phyloP scores from a whole-genome alignment of 92 coral and sea anemone genomes.

The Parazoanthus darwini region DNA sequence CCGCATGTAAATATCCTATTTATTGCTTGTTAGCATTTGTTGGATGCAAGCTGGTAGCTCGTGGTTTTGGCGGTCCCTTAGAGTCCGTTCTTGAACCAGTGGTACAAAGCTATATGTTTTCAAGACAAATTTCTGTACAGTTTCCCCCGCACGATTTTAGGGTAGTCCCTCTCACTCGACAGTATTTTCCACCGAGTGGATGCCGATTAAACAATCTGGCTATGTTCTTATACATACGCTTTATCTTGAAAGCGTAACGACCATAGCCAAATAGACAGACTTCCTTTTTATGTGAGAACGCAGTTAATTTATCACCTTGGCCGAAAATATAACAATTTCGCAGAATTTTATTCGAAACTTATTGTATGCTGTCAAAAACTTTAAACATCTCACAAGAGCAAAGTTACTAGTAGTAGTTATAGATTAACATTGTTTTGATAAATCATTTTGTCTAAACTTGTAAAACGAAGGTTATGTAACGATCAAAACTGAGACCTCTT shows the following conservation, averaged over 20 bases:
- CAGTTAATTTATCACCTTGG: neutral
- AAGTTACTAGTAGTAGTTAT: neutral
- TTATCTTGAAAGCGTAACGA: too few species aligned
- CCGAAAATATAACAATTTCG: neutral
- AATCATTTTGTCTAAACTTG: neutral
- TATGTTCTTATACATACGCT: neutral
- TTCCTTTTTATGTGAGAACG: neutral
- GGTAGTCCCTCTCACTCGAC: neutral
- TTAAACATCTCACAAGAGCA: neutral
- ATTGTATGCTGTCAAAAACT: neutral
- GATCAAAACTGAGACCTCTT: neutral
- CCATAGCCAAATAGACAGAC: neutral
- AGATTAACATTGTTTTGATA: neutral
- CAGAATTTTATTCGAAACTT: neutral
- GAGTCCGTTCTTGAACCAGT: too few species aligned
- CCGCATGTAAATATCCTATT: neutral
- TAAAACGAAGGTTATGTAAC: neutral
- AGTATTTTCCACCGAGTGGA: too few species aligned
- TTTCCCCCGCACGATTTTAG: neutral
- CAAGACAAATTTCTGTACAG: neutral
- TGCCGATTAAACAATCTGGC: too few species aligned
- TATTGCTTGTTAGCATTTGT: neutral
- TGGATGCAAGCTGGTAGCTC: neutral
- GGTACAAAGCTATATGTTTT: neutral
- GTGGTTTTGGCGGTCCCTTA: neutral